Conservation (phyloP, 2,113 vertebrate genomes). For the Jacana jacana region DNA sequence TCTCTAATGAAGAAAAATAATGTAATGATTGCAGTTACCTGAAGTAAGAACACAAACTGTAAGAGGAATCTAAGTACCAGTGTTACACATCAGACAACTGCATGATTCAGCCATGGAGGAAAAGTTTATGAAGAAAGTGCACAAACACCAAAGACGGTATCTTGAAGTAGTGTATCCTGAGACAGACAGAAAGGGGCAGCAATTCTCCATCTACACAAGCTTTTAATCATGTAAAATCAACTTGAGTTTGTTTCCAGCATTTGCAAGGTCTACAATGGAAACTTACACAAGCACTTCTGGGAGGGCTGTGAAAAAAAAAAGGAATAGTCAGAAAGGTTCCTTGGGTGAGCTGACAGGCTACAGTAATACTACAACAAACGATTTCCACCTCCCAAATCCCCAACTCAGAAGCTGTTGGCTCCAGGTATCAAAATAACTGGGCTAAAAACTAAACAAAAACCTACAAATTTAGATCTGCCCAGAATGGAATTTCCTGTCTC, state of each 20-base stretch:
- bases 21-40: background rate
- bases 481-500: background rate
- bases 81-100: background rate
- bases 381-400: background rate
- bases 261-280: background rate
- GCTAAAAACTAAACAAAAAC: background rate
- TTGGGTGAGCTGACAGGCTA: background rate
- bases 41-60: background rate
- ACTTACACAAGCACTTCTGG: background rate
- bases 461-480: background rate
- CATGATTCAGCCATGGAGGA: background rate
- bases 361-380: background rate
- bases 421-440: background rate
- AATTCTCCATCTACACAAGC: background rate
- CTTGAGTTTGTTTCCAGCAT: background rate
- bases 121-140: background rate
- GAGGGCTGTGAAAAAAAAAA: background rate
- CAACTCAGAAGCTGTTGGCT: background rate
- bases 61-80: background rate
- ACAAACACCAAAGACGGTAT: background rate
- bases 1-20: background rate
- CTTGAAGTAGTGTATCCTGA: fast-evolving
- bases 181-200: background rate
- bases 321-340: background rate
- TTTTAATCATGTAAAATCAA: background rate